Base-by-base conservation (phyloP, 2,888 invertebrate species). In the Hyles lineata region DNA sequence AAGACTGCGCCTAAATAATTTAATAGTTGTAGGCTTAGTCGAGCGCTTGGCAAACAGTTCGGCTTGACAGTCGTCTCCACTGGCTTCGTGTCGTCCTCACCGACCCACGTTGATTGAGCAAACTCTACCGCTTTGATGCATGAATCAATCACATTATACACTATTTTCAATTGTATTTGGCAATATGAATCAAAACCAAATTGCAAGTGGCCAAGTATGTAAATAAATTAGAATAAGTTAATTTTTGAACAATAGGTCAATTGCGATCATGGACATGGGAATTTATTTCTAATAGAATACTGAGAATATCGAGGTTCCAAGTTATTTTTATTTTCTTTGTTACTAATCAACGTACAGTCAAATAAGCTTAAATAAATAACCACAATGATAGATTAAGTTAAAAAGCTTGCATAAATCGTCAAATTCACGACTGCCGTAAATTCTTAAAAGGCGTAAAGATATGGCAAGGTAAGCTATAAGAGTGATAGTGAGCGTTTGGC, bases 1-100 rank as follows among this genome's bases (percentile, higher is more conserved):
- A 87, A 89, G 87, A 89, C 90, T 85, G 87, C 83, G 85, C 88
- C 90, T 91, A 92, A 92, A 93, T 93, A 92, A 93, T 93, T 90
- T 92, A 92, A 91, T 92, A 92, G 92, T 89, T 87, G 85, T 86
- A 85, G 87, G 83, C 84, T 83, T 80, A 82, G 82, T 88, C 78
- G 87, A 93, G 91, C 85, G 87, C 81, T 91, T 79, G 75, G 89
- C 90, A 92, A 92, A 92, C 87, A 93, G 82, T 76, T 81, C 77
- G 71, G 75, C 74, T 76, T 73, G 77, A n/a, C 55, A 6, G 52
- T 6, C 52, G 55, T 75, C 35, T 63, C 62, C 35, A 23, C 43
- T 63, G 67, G 63, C 35, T 21, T 58, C 63, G 55, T n/a, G 29
- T 55, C 52, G 63, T 58, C 32, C 43, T 43, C 43, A 50, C 25